Evolutionary conservation across 1,140 invertebrate genomes (phyloP), one percentile per base, ranked within the genome.

Genomic region (Vollenhovia emeryi): DNA sequence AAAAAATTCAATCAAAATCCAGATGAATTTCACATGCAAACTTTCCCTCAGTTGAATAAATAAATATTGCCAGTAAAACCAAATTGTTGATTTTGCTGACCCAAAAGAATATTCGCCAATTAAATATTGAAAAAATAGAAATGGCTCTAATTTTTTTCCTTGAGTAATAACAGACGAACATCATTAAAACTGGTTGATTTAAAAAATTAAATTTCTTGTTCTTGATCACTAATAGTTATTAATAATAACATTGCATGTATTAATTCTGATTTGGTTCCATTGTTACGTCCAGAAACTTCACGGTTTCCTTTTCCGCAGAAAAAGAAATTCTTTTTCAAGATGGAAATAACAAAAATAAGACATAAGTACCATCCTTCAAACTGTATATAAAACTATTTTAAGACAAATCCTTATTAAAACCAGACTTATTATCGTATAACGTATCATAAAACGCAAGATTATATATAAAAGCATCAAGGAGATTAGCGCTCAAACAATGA

Each of bases 31-130:
- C 9, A 52, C 21, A 8, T 11, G 15, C 15, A 21, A 52, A 6
- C 30, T 33, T 27, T 52, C 52, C 33, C 33, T 68, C 76, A 36
- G 24, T 68, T 68, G 30, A 18, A 79, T 79, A 40, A 79, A 79
- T 66, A 79, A 79, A 79, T 79, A 79, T 79, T 68, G 45, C 33
- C 76, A 40, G 21, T 79, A 40, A 66, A 68, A 68, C 45, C 45
- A 68, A 79, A 52, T 68, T 68, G 48, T 79, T 57, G 76, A 79
- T 68, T 68, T 68, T 79, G 2, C 21, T 68, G 33, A 68, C 62
- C n/a, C 21, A n/a, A 55, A 64, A 79, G 33, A 52, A 43, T 64
- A 36, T 52, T 52, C 21, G 15, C 8, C 33, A 40, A 68, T 68
- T 68, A 79, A 79, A 79, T 68, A 79, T 55, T 79, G 5, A 79